phyloP scores from a whole-genome alignment of 2,113 vertebrate genomes.

The Mastomys natalensis region DNA sequence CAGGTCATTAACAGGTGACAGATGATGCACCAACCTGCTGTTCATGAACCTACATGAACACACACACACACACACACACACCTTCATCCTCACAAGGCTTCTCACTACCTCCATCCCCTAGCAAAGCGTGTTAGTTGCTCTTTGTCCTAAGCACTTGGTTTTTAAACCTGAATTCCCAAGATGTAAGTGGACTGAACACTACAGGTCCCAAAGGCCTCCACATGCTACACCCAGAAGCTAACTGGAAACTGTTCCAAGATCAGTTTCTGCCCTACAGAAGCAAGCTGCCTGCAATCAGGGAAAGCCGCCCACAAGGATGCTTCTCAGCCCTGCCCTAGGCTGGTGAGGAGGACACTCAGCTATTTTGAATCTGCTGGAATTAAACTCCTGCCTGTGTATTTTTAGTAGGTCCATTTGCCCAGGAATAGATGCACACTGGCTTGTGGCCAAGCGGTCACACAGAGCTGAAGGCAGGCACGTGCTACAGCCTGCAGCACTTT shows the following conservation, averaged over 20 bases:
- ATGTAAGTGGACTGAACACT: neutral
- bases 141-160: neutral
- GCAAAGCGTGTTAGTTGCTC: neutral
- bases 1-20: neutral
- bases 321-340: neutral
- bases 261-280: neutral
- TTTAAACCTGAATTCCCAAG: conserved; percentile 29
- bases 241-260: neutral
- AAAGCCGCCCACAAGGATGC: conserved; percentile 37
- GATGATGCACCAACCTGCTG: fast-evolving
- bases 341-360: conserved; percentile 43
- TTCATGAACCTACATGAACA: neutral
- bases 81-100: neutral
- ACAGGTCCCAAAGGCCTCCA: neutral
- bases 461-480: conserved; percentile 46
- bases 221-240: neutral
- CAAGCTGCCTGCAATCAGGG: neutral
- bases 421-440: conserved; percentile 58
- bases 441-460: conserved; percentile 64
- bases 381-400: conserved; percentile 76
- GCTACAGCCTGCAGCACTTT: conserved; percentile 6
- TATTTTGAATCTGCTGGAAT: conserved; percentile 74
- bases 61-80: neutral
- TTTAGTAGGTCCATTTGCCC: conserved; percentile 78
- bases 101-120: neutral